Evolutionary conservation across 1,140 invertebrate genomes (phyloP), one percentile per base, ranked within the genome.

Genomic region (Triops cancriformis): DNA sequence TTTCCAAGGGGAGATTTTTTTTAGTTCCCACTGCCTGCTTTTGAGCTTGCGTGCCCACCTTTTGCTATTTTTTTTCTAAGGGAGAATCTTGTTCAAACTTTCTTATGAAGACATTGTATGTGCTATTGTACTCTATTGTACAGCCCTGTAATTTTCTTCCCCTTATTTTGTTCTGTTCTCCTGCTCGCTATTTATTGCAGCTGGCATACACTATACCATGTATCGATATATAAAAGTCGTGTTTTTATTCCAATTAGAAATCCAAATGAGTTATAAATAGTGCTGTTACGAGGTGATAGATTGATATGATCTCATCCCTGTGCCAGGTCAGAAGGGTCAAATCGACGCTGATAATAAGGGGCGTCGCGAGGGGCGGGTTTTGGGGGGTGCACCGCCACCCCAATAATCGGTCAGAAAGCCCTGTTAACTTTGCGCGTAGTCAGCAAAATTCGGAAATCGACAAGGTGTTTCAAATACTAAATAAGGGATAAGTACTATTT

Each of bases 11-110:
- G 45, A 23, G 9, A 14, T 64, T 23, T 64, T 64, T 64, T 7
- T 64, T n/a, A 64, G 51, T 64, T 64, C 51, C 51, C 51, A 64
- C 51, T 64, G 51, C 51, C 51, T n/a, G 51, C 51, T 64, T 64
- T 64, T n/a, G 51, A 64, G 51, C 51, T 64, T 64, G 14, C 18
- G 51, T 64, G 51, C 51, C 51, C 51, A 64, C 51, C 51, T 64
- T 18, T 64, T 64, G 51, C 7, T 37, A 37, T 37, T 37, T 37
- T 23, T 64, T 64, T 64, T 64, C n/a, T 37, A 37, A 37, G 31
- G 31, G 31, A 23, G 51, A 23, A 64, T 64, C 51, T 64, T 64
- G 14, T 64, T n/a, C 51, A 64, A 18, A 23, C 23, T 64, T 23
- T 64, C 23, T 18, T 64, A 18, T 45, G 43, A 64, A 23, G 23